Percentiles rank a stretch among this genome's conserved stretches.
Evolutionary conservation across 1,140 invertebrate species (phyloP).

Genomic region (Ostrea edulis): DNA sequence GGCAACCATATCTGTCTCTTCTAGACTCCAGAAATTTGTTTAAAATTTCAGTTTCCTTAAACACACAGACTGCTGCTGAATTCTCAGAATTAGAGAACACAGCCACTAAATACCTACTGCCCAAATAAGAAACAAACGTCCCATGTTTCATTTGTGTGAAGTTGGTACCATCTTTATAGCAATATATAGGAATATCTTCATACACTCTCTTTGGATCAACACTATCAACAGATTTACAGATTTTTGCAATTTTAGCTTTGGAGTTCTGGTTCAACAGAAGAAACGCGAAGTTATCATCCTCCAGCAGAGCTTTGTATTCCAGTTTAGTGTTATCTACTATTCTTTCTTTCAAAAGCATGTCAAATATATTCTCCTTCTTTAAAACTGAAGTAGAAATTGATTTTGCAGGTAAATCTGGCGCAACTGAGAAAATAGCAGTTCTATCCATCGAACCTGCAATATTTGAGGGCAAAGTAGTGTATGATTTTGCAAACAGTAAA

Average conservation of each 20-base stretch:
- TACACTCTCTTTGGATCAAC: not conserved
- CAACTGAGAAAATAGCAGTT: not conserved
- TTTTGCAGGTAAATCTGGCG: not conserved
- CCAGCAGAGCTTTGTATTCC: not conserved
- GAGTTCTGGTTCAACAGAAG: not conserved
- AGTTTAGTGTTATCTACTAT: not conserved
- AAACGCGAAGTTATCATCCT: not conserved
- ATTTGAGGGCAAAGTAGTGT: not conserved
- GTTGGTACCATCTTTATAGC: not conserved
- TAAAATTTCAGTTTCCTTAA: too few relatives aligned
- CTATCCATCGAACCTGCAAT: not conserved
- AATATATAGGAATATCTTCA: constrained; percentile 9
- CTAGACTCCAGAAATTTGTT: too few relatives aligned
- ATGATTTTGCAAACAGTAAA: not conserved
- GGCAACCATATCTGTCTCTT: too few relatives aligned
- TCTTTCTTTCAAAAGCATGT: not conserved
- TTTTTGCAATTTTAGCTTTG: not conserved
- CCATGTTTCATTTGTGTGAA: not conserved
- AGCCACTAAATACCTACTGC: not conserved
- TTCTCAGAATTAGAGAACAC: not conserved
- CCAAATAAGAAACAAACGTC: not conserved
- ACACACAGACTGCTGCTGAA: too few relatives aligned
- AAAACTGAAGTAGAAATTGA: not conserved
- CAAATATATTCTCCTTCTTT: not conserved
- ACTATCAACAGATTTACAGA: not conserved